These are phyloP conservation scores for Acanthurus leucopareius DNA, from an alignment of 2,797 vertebrate species.

Conservation along the genomic window DNA sequence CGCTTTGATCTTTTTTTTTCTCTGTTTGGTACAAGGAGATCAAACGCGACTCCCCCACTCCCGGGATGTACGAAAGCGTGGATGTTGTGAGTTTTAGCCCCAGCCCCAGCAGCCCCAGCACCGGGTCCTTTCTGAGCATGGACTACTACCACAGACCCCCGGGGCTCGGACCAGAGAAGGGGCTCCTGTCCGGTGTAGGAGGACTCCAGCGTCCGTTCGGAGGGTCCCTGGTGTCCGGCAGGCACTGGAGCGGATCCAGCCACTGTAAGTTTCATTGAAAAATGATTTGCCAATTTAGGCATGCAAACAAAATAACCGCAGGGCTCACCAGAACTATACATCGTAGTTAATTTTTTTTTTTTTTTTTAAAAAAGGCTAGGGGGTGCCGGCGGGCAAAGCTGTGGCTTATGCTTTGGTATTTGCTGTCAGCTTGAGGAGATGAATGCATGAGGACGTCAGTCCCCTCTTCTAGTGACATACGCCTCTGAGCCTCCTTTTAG, in stretches of 20 bases:
- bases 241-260: conserved; percentile 80
- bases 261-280: conserved; percentile 71
- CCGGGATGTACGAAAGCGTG: conserved; percentile 78
- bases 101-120: conserved; percentile 67
- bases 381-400: background rate
- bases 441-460: conserved; percentile 21
- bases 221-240: conserved; percentile 63
- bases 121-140: conserved; percentile 77
- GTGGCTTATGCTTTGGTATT: background rate
- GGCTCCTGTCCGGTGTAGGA: conserved; percentile 60
- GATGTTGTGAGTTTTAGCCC: conserved; percentile 78
- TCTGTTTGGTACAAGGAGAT: conserved; percentile 48
- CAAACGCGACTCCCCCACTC: conserved; percentile 32
- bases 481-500: conserved; percentile 8
- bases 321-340: background rate
- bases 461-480: conserved; percentile 2
- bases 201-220: conserved; percentile 73
- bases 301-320: background rate
- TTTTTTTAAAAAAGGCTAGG: background rate
- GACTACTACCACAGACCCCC: conserved; percentile 82
- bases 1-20: conserved; percentile 54
- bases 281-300: background rate
- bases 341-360: background rate
- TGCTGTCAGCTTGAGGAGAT: conserved; percentile 3
- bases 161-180: conserved; percentile 77